Base-by-base conservation (phyloP, 2,888 invertebrate species). In the Oasisia sp. region DNA sequence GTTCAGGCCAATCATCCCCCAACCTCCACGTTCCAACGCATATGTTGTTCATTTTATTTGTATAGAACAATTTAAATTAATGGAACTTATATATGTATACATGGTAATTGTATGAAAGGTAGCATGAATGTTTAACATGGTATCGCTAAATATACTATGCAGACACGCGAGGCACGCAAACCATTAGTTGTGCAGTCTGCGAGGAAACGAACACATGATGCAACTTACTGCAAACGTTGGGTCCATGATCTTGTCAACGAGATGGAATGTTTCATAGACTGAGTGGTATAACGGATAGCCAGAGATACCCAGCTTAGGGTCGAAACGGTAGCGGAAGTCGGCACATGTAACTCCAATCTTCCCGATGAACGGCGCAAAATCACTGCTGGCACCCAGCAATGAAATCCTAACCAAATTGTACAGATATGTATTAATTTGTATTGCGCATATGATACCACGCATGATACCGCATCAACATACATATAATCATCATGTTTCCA, bases 281-380 rank as follows among this genome's bases (percentile, higher is more conserved):
- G 97, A 95, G 93, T 97, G 96, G 93, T 97, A 97, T 91, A 96
- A 93, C 0, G 97, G 96, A 92, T 97, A 96, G 0, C 95, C 94
- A 1, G 94, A 94, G 11, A 95, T 93, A 91, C 93, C 92, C n/a
- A 93, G 93, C 50, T 89, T 91, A 89, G 90, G 74, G 32, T 95
- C 94, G 92, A 94, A 95, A 91, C 94, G 94, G 94, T 96, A 97
- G 3, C 95, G 94, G 91, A 97, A 94, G 94, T 97, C 97, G 44
- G 96, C 95, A 32, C 95, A 95, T 0, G 97, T 96, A 27, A 97
- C 95, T 4, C 97, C 97, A 14, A 96, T 94, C 92, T 94, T 95
- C 90, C 95, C 95, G 74, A 97, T 94, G 94, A 97, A 97, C 1
- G 96, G 94, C 7, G 96, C 96, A 93, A 96, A 96, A 94, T 97